Base-by-base conservation (phyloP, 2,888 invertebrate species). In the Cataglyphis livida region DNA sequence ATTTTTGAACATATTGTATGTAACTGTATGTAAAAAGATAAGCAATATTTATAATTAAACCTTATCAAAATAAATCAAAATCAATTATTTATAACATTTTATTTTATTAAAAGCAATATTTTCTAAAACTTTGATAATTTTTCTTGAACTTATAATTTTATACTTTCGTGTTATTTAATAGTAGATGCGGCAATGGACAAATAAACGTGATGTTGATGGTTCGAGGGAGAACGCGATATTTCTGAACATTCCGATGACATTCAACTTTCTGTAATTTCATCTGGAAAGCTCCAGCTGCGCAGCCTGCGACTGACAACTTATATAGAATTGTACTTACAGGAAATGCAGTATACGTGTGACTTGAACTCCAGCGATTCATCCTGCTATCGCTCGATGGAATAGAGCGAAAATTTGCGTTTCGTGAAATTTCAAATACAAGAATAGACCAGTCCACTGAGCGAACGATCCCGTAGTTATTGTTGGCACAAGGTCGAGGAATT, bases 231-330 rank as follows among this genome's bases (percentile, higher is more conserved):
- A 51, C n/a, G 38, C 57, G 70, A 62, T 68, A 78, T 68, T 78
- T n/a, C 48, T 57, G 68, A 38, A 78, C 41, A 57, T 32, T n/a
- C 21, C n/a, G 68, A 78, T 44, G 51, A 62, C 59, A 59, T 76
- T 59, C 65, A 75, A 70, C 74, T 81, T 81, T 81, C 78, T 84
- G 84, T 88, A 85, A 86, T 86, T 87, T 87, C 82, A 86, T 82
- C 84, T 86, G 82, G 85, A 89, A 85, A 68, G 41, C 84, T 84
- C 73, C 73, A 78, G 64, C 83, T 61, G n/a, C n/a, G 68, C 81
- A 83, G 84, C 87, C 91, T 91, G 91, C 75, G 81, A 73, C 59
- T 91, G 91, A 91, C 91, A 91, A 91, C 90, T 91, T 89, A 87
- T 90, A 89, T 89, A 84, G 91, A 91, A 91, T 88, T 83, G 74